Conservation (phyloP, 2,113 vertebrate species). For the Oreocharis arfaki region DNA sequence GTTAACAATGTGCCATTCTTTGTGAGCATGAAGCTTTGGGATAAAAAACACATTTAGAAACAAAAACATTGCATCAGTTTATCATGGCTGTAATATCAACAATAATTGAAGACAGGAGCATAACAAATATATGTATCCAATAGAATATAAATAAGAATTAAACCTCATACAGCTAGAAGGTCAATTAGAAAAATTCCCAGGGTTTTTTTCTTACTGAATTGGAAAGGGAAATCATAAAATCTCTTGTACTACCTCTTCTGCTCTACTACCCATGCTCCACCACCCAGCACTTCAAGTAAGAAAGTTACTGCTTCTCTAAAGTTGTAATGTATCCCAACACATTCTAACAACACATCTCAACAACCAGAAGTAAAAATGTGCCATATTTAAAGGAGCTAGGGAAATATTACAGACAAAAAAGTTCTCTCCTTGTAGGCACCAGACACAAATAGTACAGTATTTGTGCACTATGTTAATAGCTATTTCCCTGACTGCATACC, state of each 20-base stretch:
- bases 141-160: not conserved
- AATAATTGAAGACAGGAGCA: not conserved
- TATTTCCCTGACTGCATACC: not conserved
- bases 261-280: not conserved
- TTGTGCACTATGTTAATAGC: not conserved
- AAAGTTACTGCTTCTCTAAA: not conserved
- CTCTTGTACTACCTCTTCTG: not conserved
- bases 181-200: not conserved
- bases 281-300: not conserved
- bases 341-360: not conserved
- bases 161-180: not conserved
- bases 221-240: not conserved
- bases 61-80: not conserved
- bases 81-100: not conserved
- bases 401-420: not conserved
- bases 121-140: not conserved
- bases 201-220: not conserved
- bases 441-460: not conserved
- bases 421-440: not conserved
- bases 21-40: not conserved
- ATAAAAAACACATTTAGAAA: not conserved
- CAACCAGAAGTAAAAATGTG: not conserved
- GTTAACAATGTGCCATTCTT: not conserved
- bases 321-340: not conserved
- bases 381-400: not conserved